Evolutionary conservation across 2,888 invertebrate genomes (phyloP), one percentile per base, ranked within the genome.

Genomic region (Nephrocerus scutellatus): DNA sequence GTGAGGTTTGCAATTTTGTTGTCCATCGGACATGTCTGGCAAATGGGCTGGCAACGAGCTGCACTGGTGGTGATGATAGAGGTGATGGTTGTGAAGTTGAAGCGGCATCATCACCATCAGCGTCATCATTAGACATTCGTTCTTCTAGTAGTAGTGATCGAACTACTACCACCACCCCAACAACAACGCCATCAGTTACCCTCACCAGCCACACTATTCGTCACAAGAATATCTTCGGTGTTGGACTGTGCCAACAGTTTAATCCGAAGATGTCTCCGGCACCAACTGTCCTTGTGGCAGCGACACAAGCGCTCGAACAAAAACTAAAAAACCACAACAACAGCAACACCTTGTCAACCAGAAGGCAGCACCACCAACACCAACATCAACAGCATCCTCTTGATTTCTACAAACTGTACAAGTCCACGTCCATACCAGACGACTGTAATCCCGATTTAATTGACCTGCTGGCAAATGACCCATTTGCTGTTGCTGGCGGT

Each of bases 1-100:
- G 83, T 61, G 74, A 79, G 71, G 77, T 75, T 57, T 84, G 84
- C 64, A 81, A 82, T 39, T 67, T 81, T 52, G 75, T 81, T 44
- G 76, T 79, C 49, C 84, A 84, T 66, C 72, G 79, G 46, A 78
- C 79, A 46, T 84, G 83, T 63, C 74, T 77, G 30, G 75, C 77
- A 26, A 76, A 76, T 41, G 79, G 78, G 44, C 65, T 80, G 48
- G 74, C 77, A 14, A 14, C 19, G 6, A 35, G 36, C 29, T 48
- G 46, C 14, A 15, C 39, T n/a, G n/a, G n/a, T 30, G 63, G 72
- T 41, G 80, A 79, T 60, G 12, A 22, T 18, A 10, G 14, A 29
- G 15, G 10, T 15, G n/a, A n/a, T n/a, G n/a, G n/a, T n/a, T n/a
- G n/a, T n/a, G 34, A 36, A 8, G 60, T 71, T 45, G 21, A 31